Evolutionary conservation across 2,888 invertebrate species (phyloP), one percentile per base, ranked within the genome.

Genomic region (Stegana nigrithorax): DNA sequence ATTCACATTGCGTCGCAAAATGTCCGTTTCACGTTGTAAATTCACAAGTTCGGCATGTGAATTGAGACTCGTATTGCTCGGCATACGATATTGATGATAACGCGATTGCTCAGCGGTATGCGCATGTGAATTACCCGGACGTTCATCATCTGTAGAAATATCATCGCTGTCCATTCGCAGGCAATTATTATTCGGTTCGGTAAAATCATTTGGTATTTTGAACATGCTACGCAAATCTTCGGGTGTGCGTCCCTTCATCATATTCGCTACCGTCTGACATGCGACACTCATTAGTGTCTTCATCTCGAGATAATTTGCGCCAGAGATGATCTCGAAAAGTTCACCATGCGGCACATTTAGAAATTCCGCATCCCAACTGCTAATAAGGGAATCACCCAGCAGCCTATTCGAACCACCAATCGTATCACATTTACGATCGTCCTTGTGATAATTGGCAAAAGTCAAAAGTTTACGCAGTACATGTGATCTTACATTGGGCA

Each of bases 381-480:
- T 21, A 1, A 55, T 55, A 1, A 21, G 12, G n/a, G n/a, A n/a
- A n/a, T n/a, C 10, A 14, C 14, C 14, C 39, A 4, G 39, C n/a
- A 2, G 10, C n/a, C 8, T 19, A 19, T 6, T 14, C 5, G 12
- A 12, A 2, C 7, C 4, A 6, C 4, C 6, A 17, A 14, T 27
- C 36, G 2, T 1, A 2, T 27, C 12, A 1, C 10, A 4, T 2
- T 12, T 8, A 36, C n/a, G 19, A 32, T 55, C 53, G 10, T 55
- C 21, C 27, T 55, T 55, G 14, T 55, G 53, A 55, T 55, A 55
- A 36, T 55, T 55, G 17, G 53, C 53, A 29, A 32, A 55, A n/a
- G 53, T 55, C 21, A 55, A 17, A 21, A 55, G 7, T 21, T 55
- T 55, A 17, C 53, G 32, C 6, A 55, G n/a, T 19, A 36, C 36